Base-by-base conservation (phyloP, 2,888 invertebrate genomes). In the Anagyrus pseudococci region DNA sequence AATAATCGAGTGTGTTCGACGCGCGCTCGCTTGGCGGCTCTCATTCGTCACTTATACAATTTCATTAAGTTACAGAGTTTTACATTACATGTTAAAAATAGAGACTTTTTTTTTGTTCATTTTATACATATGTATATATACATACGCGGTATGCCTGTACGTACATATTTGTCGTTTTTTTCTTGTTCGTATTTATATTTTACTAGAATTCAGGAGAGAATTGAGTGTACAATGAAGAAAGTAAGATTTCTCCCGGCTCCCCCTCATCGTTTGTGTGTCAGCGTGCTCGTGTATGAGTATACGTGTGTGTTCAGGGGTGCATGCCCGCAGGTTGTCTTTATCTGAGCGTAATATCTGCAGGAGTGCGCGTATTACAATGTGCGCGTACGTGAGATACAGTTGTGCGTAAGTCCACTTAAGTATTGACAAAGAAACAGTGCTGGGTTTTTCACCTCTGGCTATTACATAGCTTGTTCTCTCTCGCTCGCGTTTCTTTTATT, bases 391-490 rank as follows among this genome's bases (percentile, higher is more conserved):
- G 54, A 62, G 55, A 66, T n/a, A n/a, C 17, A 58, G 46, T 65
- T 65, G 59, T 66, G 66, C 62, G 66, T 66, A 62, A 58, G 62
- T 59, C 62, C 66, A 66, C 62, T 66, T 59, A 62, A 66, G 61
- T 6, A 66, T 66, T 66, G 58, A 66, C 62, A 66, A 66, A 62
- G 43, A 66, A 59, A 66, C 1, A n/a, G 48, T 62, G 56, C 49
- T 58, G 57, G 37, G 55, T 26, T 41, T n/a, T n/a, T n/a, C n/a
- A n/a, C n/a, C n/a, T n/a, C n/a, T n/a, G n/a, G 53, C 55, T 33
- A 48, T 57, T 56, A 49, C 54, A 46, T 56, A 54, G 57, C 44
- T 48, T 47, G 56, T 66, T 56, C 55, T 52, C 58, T 62, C n/a
- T n/a, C n/a, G n/a, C n/a, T n/a, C n/a, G n/a, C n/a, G n/a, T n/a